A percentile compares a stretch with the other conserved stretches of the same genome.
These are phyloP conservation scores for Gallinago media DNA, from an alignment of 2,113 vertebrate genomes.

Conservation along the genomic window DNA sequence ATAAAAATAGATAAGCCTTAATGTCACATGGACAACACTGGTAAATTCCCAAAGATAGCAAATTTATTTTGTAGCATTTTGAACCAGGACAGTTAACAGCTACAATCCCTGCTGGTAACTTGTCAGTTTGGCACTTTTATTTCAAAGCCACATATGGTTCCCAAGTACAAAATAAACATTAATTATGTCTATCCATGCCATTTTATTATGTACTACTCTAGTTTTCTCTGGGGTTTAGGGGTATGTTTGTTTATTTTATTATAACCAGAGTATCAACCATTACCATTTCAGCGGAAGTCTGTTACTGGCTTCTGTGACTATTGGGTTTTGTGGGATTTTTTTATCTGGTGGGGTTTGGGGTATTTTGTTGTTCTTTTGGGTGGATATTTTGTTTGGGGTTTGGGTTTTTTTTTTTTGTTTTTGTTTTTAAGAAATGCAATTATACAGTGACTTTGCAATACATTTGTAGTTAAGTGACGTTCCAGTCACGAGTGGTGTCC, in stretches of 20 bases:
- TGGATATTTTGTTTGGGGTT: background rate
- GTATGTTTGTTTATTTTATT: background rate
- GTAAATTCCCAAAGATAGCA: background rate
- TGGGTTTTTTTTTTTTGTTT: no score
- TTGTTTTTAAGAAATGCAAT: background rate
- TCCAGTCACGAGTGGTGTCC: no score
- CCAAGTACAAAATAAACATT: constrained; percentile 52
- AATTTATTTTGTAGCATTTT: constrained; percentile 26
- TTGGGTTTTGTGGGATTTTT: background rate
- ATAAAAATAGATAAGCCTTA: background rate
- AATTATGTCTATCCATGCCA: constrained; percentile 26
- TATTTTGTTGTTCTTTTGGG: background rate
- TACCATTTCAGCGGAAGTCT: background rate
- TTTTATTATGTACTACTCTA: constrained; percentile 19
- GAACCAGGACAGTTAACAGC: background rate
- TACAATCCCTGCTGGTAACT: constrained; percentile 6
- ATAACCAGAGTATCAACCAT: background rate
- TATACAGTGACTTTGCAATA: background rate
- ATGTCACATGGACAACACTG: background rate
- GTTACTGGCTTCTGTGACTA: background rate
- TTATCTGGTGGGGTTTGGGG: background rate
- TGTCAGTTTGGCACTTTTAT: constrained; percentile 52
- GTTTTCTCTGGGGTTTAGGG: background rate
- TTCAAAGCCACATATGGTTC: constrained; percentile 53
- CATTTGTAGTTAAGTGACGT: background rate